Percentiles rank a stretch among this genome's conserved stretches.
Conservation (phyloP, 1,140 invertebrate genomes). For the Amyelois transitella region DNA sequence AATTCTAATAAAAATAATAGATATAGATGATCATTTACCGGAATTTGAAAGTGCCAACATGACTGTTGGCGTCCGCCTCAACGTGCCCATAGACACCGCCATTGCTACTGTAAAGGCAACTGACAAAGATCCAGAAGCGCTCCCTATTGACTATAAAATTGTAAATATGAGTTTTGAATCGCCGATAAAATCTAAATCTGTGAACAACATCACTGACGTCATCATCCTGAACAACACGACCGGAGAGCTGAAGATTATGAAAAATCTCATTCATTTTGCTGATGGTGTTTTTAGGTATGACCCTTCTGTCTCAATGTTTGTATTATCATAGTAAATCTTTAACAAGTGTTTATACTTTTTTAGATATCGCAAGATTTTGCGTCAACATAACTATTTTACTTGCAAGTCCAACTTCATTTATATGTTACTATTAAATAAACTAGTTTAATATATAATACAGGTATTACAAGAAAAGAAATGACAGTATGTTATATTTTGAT, state of each 20-base stretch:
- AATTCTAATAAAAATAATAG: slow-evolving; percentile 78
- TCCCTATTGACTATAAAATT: slow-evolving; percentile 79
- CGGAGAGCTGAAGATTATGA: slow-evolving; percentile 81
- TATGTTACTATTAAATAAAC: no score
- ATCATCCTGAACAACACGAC: slow-evolving; percentile 78
- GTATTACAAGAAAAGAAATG: no score
- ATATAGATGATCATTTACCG: slow-evolving; percentile 85
- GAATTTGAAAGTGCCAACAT: slow-evolving; percentile 79
- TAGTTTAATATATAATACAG: no score
- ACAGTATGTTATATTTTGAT: no score
- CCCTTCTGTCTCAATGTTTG: no score
- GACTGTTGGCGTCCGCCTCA: slow-evolving; percentile 83
- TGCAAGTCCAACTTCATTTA: no score
- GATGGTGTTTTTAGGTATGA: slow-evolving; percentile 79
- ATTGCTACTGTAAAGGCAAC: slow-evolving; percentile 79
- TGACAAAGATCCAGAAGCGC: slow-evolving; percentile 80
- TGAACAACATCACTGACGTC: slow-evolving; percentile 68
- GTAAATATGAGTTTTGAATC: slow-evolving; percentile 80
- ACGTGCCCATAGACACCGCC: slow-evolving; percentile 83
- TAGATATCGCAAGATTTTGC: no score
- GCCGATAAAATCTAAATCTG: slow-evolving; percentile 75
- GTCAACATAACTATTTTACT: no score
- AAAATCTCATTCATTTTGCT: slow-evolving; percentile 80
- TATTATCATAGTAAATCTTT: no score
- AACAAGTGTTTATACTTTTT: no score